These are phyloP conservation scores for Scaptomyza pallida DNA, from an alignment of 1,140 invertebrate species.

Conservation along the genomic window DNA sequence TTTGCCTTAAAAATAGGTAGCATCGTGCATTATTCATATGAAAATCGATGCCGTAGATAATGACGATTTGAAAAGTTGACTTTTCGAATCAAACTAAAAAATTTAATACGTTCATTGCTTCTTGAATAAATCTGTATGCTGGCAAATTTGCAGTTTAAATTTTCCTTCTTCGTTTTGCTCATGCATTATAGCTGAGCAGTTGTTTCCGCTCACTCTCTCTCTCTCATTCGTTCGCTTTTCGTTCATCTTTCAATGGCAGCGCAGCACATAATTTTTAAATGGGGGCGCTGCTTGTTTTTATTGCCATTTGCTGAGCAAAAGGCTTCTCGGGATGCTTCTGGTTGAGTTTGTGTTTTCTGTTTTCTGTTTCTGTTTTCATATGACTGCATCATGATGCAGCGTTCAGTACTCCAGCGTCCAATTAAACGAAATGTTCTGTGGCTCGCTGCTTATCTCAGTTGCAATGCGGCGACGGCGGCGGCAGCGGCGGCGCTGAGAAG, in stretches of 20 bases:
- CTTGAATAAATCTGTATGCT: conserved; percentile 31
- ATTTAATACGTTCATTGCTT: conserved; percentile 28
- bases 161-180: conserved; percentile 1
- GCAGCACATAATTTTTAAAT: conserved; percentile 54
- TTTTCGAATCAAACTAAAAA: conserved; percentile 10
- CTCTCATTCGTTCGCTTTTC: no score
- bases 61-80: neutral
- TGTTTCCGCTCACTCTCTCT: conserved; percentile 28
- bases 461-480: conserved; percentile 58
- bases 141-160: conserved; percentile 43
- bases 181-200: conserved; percentile 26
- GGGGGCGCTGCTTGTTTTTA: conserved; percentile 51
- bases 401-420: conserved; percentile 76
- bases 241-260: conserved; percentile 26
- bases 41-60: neutral
- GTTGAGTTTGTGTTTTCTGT: conserved; percentile 12
- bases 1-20: no score
- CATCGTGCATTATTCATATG: neutral
- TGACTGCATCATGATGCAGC: conserved; percentile 77
- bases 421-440: conserved; percentile 81
- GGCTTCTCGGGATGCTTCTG: conserved; percentile 5
- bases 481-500: conserved; percentile 67
- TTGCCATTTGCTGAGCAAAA: conserved; percentile 28
- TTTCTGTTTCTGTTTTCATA: conserved; percentile 44
- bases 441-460: conserved; percentile 29